A percentile compares a stretch with the other conserved stretches of the same genome.
phyloP scores from a whole-genome alignment of 2,113 vertebrate species.

The Ctenodactylus gundi region DNA sequence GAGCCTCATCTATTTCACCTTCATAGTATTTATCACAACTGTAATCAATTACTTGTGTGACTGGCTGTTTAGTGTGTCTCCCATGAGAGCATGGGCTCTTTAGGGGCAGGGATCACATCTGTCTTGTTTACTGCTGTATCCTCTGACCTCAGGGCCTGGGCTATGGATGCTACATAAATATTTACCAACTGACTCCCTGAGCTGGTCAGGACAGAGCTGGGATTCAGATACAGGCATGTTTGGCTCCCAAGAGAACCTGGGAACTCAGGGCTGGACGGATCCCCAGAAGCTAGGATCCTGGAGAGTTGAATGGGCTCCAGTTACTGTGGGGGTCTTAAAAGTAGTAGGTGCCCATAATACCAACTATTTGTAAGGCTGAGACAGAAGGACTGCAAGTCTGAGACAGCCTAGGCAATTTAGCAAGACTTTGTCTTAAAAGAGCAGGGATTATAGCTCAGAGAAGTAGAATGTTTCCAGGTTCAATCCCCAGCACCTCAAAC shows the following conservation, averaged over 20 bases:
- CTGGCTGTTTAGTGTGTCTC: constrained; percentile 42
- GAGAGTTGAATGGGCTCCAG: background rate
- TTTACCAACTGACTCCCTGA: constrained; percentile 56
- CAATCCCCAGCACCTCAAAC: background rate
- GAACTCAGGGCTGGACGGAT: background rate
- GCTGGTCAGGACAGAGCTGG: constrained; percentile 49
- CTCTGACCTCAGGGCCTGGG: constrained; percentile 56
- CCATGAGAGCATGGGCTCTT: constrained; percentile 1
- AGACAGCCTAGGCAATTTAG: background rate
- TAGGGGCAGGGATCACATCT: constrained; percentile 10
- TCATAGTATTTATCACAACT: constrained; percentile 4
- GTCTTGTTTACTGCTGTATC: constrained; percentile 46
- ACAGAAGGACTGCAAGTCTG: background rate
- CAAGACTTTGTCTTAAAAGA: background rate
- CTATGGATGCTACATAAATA: constrained; percentile 66
- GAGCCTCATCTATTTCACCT: background rate
- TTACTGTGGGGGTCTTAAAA: background rate
- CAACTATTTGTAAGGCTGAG: background rate
- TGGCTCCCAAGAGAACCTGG: constrained; percentile 5
- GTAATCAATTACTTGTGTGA: constrained; percentile 44
- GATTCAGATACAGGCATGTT: constrained; percentile 47
- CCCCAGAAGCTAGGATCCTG: background rate
- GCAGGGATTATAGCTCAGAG: background rate
- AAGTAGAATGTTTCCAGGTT: background rate
- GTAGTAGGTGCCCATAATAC: background rate